Conservation (phyloP, 2,113 vertebrate genomes). For the Porphyrio hochstetteri region DNA sequence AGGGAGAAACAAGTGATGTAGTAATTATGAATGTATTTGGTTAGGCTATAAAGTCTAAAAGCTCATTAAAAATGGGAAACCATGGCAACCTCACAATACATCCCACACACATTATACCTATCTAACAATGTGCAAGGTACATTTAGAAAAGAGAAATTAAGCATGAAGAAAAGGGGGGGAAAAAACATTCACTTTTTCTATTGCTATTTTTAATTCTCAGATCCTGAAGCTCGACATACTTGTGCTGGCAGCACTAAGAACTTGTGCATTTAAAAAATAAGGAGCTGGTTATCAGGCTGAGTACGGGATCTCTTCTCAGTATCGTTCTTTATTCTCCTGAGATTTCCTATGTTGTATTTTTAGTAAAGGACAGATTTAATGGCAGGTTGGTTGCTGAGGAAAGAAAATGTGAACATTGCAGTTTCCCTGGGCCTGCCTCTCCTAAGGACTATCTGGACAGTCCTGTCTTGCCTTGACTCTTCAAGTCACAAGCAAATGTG, state of each 20-base stretch:
- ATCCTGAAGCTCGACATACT: neutral
- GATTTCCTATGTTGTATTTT: neutral
- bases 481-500: neutral
- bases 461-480: neutral
- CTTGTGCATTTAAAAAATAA: neutral
- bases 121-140: constrained; percentile 63
- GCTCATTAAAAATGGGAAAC: constrained; percentile 74
- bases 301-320: neutral
- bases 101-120: constrained; percentile 67
- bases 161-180: constrained; percentile 23
- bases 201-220: constrained; percentile 43
- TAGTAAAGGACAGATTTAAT: neutral
- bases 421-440: neutral
- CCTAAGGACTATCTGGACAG: neutral
- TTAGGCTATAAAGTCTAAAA: constrained; percentile 59
- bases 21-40: constrained; percentile 69
- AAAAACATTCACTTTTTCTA: neutral
- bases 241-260: neutral
- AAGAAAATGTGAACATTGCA: neutral
- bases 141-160: constrained; percentile 48
- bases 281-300: neutral
- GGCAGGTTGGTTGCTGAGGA: neutral
- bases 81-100: constrained; percentile 72
- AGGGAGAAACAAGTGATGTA: neutral
- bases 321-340: neutral